Base-by-base conservation (phyloP, 2,888 invertebrate species). In the Trissoscelio sp. region DNA sequence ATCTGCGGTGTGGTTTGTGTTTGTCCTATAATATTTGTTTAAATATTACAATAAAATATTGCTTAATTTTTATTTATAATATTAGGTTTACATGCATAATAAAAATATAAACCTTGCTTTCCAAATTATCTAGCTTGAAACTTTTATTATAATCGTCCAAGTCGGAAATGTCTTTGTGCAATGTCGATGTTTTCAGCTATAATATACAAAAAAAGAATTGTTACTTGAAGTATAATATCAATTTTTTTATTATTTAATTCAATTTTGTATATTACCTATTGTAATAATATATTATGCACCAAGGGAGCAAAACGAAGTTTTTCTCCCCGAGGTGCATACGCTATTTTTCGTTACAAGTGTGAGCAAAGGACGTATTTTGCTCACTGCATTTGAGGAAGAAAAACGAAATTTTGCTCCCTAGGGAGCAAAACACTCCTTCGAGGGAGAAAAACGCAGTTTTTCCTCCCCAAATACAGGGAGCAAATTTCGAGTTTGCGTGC, bases 51-150 rank as follows among this genome's bases (percentile, higher is more conserved):
- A 28, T 28, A 28, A 28, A 5, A 6, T 28, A 28, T 28, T 28
- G 6, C 28, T 28, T 5, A 28, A 28, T 28, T 34, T 5, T 2
- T 34, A 7, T 34, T 9, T 34, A 34, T 34, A 34, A 34, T 6
- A 6, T 34, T 11, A 37, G 3, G n/a, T 37, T 11, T 37, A 37
- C 37, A 37, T 37, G 37, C 37, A 37, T 9, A 34, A 34, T 11
- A 37, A 1, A 37, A 37, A 11, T 24, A 62, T 66, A 20, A 81
- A 85, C 85, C 84, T 84, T 83, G 7, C 66, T 44, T 22, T 82
- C 80, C 60, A 31, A 11, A 5, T 46, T 34, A 6, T 69, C 55
- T 34, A 77, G n/a, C 51, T 62, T 37, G 9, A 24, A 6, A 51
- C 22, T 69, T 20, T 34, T 74, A 20, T 34, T 11, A 6, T 31